phyloP scores from a whole-genome alignment of 2,113 vertebrate species.

The Passer montanus region DNA sequence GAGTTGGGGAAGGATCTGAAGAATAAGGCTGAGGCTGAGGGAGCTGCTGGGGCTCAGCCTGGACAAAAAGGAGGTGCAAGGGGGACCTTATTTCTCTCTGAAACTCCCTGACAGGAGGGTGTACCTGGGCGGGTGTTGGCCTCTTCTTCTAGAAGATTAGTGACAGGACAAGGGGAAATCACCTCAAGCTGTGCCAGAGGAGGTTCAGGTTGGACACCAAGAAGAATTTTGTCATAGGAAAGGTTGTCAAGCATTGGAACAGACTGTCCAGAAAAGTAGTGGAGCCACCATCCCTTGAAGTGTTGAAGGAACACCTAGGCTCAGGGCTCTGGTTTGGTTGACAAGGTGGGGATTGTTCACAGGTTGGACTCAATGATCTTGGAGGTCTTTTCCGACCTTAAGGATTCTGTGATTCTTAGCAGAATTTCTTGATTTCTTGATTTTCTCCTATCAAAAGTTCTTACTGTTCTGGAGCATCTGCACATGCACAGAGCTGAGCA shows the following conservation, averaged over 20 bases:
- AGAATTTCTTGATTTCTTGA: not conserved
- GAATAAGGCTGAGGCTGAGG: not conserved
- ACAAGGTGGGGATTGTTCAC: not conserved
- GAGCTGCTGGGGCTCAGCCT: not conserved
- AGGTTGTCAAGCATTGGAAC: not conserved
- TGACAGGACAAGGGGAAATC: not conserved
- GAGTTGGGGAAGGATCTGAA: not conserved
- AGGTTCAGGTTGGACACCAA: not conserved
- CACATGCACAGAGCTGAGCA: not conserved
- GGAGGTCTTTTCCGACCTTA: not conserved
- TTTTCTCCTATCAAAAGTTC: not conserved
- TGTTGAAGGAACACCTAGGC: not conserved
- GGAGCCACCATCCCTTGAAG: not conserved
- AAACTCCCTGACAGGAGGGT: not conserved
- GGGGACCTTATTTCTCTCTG: not conserved
- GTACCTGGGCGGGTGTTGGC: not conserved
- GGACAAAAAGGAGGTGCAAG: not conserved
- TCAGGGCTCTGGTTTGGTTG: not conserved
- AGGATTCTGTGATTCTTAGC: not conserved
- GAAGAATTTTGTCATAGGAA: not conserved
- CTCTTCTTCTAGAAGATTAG: not conserved
- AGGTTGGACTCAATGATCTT: not conserved
- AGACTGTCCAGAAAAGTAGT: not conserved
- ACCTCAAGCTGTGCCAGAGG: not conserved
- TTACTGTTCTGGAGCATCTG: not conserved